Evolutionary conservation across 2,797 vertebrate genomes (phyloP).

Genomic region (Scolopax bukidnonensis): DNA sequence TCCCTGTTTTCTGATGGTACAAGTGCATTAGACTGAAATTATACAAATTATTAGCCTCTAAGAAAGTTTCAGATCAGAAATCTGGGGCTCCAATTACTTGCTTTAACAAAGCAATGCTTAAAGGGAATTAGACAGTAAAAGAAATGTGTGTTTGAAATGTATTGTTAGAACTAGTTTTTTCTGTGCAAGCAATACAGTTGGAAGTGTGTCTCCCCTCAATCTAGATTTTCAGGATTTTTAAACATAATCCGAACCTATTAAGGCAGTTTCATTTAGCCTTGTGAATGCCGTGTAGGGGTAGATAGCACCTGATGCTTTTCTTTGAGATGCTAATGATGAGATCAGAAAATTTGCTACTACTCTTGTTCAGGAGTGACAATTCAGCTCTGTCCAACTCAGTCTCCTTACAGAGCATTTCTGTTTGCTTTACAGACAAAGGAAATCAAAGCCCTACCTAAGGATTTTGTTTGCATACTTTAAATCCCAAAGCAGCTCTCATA

Average conservation of each 20-base stretch:
- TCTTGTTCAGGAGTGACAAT: not conserved
- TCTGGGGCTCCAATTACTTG: not conserved
- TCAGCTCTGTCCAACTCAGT: not conserved
- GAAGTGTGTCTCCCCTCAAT: not conserved
- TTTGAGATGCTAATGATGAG: not conserved
- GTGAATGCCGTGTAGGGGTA: not conserved
- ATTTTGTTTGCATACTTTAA: not conserved
- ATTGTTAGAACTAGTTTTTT: not conserved
- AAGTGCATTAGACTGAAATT: not conserved
- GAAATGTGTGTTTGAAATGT: not conserved
- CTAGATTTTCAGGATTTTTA: not conserved
- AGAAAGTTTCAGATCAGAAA: not conserved
- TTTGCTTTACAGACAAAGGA: not conserved
- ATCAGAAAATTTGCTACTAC: not conserved
- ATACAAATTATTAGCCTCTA: not conserved
- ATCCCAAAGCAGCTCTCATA: not conserved
- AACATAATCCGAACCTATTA: not conserved
- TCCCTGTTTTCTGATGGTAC: not conserved
- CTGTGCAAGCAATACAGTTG: not conserved
- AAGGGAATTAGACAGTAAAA: not conserved
- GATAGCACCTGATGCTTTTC: not conserved
- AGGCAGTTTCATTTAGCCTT: not conserved
- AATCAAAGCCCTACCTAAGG: not conserved
- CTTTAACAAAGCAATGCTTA: not conserved
- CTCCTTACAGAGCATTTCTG: not conserved